These are phyloP conservation scores for Pseudococcus longispinus DNA, from an alignment of 2,888 invertebrate genomes.

Conservation along the genomic window DNA sequence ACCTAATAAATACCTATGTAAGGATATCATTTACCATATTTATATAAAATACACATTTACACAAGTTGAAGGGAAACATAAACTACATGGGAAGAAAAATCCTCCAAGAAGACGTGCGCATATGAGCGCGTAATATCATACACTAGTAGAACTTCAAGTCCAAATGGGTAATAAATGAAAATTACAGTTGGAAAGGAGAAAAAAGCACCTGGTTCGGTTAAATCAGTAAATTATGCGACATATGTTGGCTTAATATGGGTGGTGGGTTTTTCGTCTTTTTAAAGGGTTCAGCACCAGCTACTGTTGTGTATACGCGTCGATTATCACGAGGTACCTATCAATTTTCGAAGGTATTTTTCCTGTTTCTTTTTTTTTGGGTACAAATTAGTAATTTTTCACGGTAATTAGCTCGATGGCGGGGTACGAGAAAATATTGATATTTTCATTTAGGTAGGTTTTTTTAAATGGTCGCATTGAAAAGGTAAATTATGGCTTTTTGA, in stretches of 20 bases:
- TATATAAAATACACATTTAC: too few relatives aligned
- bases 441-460: slow-evolving; percentile 10
- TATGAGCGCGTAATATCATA: not conserved
- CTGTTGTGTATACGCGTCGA: not conserved
- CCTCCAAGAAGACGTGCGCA: not conserved
- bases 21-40: not conserved
- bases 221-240: slow-evolving; percentile 36
- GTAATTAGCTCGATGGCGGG: not conserved
- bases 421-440: slow-evolving; percentile 18
- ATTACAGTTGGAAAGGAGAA: slow-evolving; percentile 17
- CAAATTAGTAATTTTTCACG: slow-evolving; percentile 4
- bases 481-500: slow-evolving; percentile 12
- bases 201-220: slow-evolving; percentile 19
- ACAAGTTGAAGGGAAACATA: not conserved
- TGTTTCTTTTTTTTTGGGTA: not conserved
- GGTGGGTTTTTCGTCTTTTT: not conserved
- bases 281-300: slow-evolving; percentile 3
- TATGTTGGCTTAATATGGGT: slow-evolving; percentile 23
- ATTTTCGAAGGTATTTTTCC: not conserved
- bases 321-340: slow-evolving; percentile 7
- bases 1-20: not conserved
- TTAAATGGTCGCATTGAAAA: slow-evolving; percentile 5
- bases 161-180: slow-evolving; percentile 20
- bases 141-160: not conserved
- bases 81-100: not conserved